Evolutionary conservation across 2,113 vertebrate genomes (phyloP).

Genomic region (Leptobrachium ailaonicum): DNA sequence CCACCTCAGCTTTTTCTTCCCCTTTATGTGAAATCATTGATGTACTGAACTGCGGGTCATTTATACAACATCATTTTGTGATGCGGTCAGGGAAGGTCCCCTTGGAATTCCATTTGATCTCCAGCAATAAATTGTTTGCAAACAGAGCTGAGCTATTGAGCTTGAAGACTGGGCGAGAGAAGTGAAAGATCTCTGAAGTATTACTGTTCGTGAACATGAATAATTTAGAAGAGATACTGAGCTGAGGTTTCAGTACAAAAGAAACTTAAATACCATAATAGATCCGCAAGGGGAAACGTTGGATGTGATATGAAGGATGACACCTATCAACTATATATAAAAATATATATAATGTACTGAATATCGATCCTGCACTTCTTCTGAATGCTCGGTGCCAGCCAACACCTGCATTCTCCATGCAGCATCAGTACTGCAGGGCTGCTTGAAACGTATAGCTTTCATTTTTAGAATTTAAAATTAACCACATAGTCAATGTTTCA

Average conservation of each 20-base stretch:
- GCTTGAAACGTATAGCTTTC: too few species aligned
- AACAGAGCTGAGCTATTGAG: not conserved
- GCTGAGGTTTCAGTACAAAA: not conserved
- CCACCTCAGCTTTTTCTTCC: not conserved
- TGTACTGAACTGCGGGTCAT: not conserved
- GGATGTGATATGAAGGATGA: too few species aligned
- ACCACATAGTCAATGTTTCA: too few species aligned
- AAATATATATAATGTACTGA: not conserved
- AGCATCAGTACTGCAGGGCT: too few species aligned
- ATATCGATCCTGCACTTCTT: too few species aligned
- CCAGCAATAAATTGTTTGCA: slow-evolving; percentile 4
- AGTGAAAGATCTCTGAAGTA: not conserved
- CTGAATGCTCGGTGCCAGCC: too few species aligned
- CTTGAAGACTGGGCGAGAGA: not conserved
- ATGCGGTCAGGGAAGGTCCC: slow-evolving; percentile 3
- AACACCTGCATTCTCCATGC: too few species aligned
- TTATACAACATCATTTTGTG: not conserved
- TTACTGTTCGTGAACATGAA: not conserved
- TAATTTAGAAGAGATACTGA: not conserved
- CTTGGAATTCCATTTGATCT: slow-evolving; percentile 1
- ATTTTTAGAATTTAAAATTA: too few species aligned
- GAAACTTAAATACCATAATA: not conserved
- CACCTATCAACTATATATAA: too few species aligned
- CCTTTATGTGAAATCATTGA: not conserved
- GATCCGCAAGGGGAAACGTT: not conserved